Percentiles rank a stretch among this genome's conserved stretches.
Evolutionary conservation across 2,888 invertebrate species (phyloP).

Genomic region (Euclidia mi): DNA sequence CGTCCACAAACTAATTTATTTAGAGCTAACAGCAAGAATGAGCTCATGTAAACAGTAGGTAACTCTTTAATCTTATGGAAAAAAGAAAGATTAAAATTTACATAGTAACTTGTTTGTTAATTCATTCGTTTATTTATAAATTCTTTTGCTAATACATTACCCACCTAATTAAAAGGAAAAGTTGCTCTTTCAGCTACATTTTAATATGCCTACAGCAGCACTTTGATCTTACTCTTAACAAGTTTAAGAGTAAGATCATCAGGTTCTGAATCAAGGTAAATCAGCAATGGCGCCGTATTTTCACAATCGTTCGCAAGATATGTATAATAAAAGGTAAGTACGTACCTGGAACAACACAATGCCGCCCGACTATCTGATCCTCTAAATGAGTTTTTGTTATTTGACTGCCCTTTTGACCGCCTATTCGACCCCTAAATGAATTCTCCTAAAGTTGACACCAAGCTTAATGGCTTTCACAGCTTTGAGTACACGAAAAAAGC

Average conservation of each 20-base stretch:
- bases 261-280: neutral
- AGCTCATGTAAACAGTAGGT: slow-evolving; percentile 24
- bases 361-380: slow-evolving; percentile 46
- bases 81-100: slow-evolving; percentile 44
- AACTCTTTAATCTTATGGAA: slow-evolving; percentile 53
- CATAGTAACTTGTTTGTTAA: slow-evolving; percentile 6
- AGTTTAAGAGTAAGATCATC: no score
- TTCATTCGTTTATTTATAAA: slow-evolving; percentile 20
- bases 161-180: slow-evolving; percentile 19
- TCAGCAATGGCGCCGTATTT: slow-evolving; percentile 6
- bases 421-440: slow-evolving; percentile 51
- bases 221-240: neutral
- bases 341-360: slow-evolving; percentile 42
- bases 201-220: neutral
- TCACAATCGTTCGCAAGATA: slow-evolving; percentile 20
- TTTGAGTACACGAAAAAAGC: slow-evolving; percentile 37
- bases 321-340: slow-evolving; percentile 22
- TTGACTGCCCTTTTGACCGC: slow-evolving; percentile 44
- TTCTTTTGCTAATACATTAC: slow-evolving; percentile 11
- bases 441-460: slow-evolving; percentile 48
- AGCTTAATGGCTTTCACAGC: slow-evolving; percentile 40
- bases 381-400: slow-evolving; percentile 58
- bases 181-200: neutral
- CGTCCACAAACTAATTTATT: slow-evolving; percentile 53
- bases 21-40: slow-evolving; percentile 30